These are phyloP conservation scores for Drosophila planitibia DNA, from an alignment of 2,888 invertebrate genomes.

Conservation along the genomic window DNA sequence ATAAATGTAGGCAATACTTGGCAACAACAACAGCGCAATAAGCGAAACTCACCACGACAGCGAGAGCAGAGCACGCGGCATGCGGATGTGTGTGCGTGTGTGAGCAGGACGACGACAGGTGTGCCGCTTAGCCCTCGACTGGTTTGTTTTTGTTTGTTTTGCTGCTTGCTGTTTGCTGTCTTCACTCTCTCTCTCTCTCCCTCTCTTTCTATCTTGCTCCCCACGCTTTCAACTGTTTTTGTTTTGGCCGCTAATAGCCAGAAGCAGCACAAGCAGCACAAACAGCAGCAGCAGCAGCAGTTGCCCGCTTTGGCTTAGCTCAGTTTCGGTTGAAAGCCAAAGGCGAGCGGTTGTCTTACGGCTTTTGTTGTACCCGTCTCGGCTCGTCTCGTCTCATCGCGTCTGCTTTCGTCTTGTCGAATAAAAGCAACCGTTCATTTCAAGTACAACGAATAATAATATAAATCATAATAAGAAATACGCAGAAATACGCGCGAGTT, in stretches of 20 bases:
- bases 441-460: conserved; percentile 6
- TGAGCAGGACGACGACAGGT: conserved; percentile 75
- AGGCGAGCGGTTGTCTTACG: conserved; percentile 75
- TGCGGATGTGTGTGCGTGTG: conserved; percentile 35
- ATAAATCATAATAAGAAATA: background rate
- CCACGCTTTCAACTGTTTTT: conserved; percentile 35
- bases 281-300: conserved; percentile 38
- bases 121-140: conserved; percentile 52
- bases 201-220: conserved; percentile 13
- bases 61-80: conserved; percentile 28
- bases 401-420: conserved; percentile 13
- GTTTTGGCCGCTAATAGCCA: conserved; percentile 31
- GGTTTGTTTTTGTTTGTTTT: conserved; percentile 39
- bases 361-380: conserved; percentile 60
- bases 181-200: conserved; percentile 15
- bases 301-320: conserved; percentile 43
- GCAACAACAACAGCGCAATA: conserved; percentile 23
- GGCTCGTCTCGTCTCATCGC: conserved; percentile 15
- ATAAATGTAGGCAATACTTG: conserved; percentile 80
- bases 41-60: conserved; percentile 48
- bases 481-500: conserved; percentile 22
- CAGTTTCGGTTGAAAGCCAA: conserved; percentile 83
- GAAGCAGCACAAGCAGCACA: conserved; percentile 36
- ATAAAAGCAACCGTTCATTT: conserved; percentile 15
- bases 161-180: conserved; percentile 5